Evolutionary conservation across 37 sponge, comb jelly and placozoan genomes (phyloP).

Genomic region (Halichondria panicea): DNA sequence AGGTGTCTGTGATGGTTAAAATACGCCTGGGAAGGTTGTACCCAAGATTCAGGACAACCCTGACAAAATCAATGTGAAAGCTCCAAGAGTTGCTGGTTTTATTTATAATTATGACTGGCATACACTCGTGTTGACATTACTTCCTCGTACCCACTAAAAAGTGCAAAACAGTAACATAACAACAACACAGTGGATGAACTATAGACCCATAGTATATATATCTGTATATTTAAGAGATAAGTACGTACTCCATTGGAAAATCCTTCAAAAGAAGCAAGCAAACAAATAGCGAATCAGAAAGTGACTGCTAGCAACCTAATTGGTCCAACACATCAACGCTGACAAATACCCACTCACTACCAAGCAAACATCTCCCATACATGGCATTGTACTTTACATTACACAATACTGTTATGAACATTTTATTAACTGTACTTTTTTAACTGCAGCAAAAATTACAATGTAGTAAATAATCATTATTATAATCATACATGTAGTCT

Average conservation of each 20-base stretch:
- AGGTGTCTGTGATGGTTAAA: not conserved
- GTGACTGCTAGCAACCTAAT: too few relatives aligned
- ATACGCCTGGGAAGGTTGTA: not conserved
- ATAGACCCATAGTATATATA: too few relatives aligned
- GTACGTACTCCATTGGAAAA: constrained; percentile 37
- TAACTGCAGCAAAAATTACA: too few relatives aligned
- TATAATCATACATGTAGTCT: too few relatives aligned
- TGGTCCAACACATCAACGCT: constrained; percentile 73
- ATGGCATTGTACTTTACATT: too few relatives aligned
- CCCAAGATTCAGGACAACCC: constrained; percentile 35
- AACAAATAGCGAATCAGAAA: constrained; percentile 10
- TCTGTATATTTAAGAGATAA: constrained; percentile 64
- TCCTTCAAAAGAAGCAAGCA: not conserved
- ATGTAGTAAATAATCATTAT: too few relatives aligned
- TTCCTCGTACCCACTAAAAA: constrained; percentile 11
- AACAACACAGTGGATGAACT: constrained; percentile 19
- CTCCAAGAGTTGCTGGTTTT: constrained; percentile 42
- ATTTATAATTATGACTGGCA: constrained; percentile 37
- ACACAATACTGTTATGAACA: too few relatives aligned
- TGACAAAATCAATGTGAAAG: not conserved
- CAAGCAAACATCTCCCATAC: constrained; percentile 27
- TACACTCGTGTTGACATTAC: constrained; percentile 45
- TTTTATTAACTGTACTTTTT: too few relatives aligned
- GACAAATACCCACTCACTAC: constrained; percentile 92
- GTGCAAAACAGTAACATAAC: constrained; percentile 14